A percentile compares a stretch with the other conserved stretches of the same genome.
These are phyloP conservation scores for Ophioderma brevispina DNA, from an alignment of 35 echinoderm and acorn worm species.

Conservation along the genomic window DNA sequence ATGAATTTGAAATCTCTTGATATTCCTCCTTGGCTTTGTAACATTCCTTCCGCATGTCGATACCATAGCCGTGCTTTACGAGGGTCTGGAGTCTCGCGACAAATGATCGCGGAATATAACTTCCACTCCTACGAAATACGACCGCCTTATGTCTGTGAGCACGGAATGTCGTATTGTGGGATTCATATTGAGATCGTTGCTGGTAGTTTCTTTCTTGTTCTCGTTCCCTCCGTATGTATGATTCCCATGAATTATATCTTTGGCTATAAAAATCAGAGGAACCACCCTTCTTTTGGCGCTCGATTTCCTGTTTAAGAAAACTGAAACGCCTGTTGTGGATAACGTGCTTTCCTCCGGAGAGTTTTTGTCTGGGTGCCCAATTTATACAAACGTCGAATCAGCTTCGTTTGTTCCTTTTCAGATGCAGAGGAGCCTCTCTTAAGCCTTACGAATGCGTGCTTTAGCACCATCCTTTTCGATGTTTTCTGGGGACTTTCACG, in stretches of 20 bases:
- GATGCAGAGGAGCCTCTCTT: conserved; percentile 20
- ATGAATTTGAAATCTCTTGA: neutral
- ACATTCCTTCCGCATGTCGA: conserved; percentile 39
- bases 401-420: neutral
- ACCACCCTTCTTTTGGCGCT: neutral
- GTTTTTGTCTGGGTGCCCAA: conserved; percentile 59
- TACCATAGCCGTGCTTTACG: conserved; percentile 42
- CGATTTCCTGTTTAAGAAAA: conserved; percentile 28
- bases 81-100: conserved; percentile 17
- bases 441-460: conserved; percentile 14
- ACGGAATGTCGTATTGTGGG: neutral
- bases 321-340: conserved; percentile 43
- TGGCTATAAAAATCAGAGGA: neutral
- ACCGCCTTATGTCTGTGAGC: too few species aligned
- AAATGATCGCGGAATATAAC: conserved; percentile 31
- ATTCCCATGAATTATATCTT: neutral
- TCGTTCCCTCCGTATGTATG: too few species aligned
- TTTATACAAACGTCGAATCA: conserved; percentile 1
- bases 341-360: conserved; percentile 5
- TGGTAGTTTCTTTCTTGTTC: too few species aligned
- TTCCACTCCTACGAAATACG: neutral
- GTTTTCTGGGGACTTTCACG: conserved; percentile 8
- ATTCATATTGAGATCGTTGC: neutral
- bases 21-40: neutral
- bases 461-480: conserved; percentile 1